Evolutionary conservation across 1,140 invertebrate genomes (phyloP).

Genomic region (Penaeus vannamei): DNA sequence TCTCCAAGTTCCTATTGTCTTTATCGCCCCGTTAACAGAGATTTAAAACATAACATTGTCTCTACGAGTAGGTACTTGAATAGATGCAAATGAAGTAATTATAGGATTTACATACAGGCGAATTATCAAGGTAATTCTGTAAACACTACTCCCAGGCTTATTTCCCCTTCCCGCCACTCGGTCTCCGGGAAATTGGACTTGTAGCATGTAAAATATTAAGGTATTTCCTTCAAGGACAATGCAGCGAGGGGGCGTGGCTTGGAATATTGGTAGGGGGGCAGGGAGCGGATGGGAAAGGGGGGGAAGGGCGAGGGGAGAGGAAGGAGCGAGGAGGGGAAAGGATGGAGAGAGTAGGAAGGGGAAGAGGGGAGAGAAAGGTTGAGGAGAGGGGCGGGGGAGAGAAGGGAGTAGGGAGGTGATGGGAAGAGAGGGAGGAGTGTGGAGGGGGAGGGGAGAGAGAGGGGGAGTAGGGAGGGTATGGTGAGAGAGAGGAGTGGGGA

Average conservation of each 20-base stretch:
- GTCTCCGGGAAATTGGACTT: constrained; percentile 60
- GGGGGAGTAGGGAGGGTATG: too few species aligned
- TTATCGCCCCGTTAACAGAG: constrained; percentile 27
- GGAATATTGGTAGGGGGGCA: constrained; percentile 39
- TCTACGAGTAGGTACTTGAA: constrained; percentile 45
- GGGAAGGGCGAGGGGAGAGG: not conserved
- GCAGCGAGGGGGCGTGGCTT: constrained; percentile 45
- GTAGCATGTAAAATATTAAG: constrained; percentile 64
- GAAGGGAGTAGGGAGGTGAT: not conserved
- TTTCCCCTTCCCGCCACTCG: constrained; percentile 50
- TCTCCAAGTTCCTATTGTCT: constrained; percentile 35
- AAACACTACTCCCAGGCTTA: constrained; percentile 54
- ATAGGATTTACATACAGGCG: constrained; percentile 61
- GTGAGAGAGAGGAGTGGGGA: not conserved
- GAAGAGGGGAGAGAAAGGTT: not conserved
- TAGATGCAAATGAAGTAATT: constrained; percentile 64
- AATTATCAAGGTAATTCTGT: constrained; percentile 64
- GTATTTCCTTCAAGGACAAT: constrained; percentile 63
- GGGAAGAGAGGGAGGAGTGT: not conserved
- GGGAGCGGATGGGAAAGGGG: constrained; percentile 10
- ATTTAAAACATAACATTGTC: constrained; percentile 47
- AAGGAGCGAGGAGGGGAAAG: too few species aligned
- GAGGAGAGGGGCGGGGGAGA: not conserved
- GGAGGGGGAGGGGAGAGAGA: not conserved
- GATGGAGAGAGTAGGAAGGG: not conserved